These are phyloP conservation scores for Ganaspis sp. DNA, from an alignment of 1,140 invertebrate species.

Conservation along the genomic window DNA sequence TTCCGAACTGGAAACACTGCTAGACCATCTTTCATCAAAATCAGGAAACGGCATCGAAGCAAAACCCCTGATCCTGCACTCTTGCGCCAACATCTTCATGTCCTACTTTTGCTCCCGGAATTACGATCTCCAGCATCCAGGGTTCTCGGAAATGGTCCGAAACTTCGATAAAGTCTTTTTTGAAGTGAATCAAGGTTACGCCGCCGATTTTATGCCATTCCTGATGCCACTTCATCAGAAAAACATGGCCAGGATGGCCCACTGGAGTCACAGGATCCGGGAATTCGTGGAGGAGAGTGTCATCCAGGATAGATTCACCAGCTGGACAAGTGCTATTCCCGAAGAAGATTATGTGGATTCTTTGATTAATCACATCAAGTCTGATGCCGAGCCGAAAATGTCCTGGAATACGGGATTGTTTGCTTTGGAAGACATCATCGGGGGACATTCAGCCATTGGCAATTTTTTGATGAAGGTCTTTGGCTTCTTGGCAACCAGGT, in stretches of 20 bases:
- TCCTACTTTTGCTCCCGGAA: slow-evolving; percentile 89
- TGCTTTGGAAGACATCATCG: slow-evolving; percentile 90
- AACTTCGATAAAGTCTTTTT: slow-evolving; percentile 92
- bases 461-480: slow-evolving; percentile 88
- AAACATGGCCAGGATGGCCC: slow-evolving; percentile 82
- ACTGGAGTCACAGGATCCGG: slow-evolving; percentile 83
- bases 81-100: slow-evolving; percentile 90
- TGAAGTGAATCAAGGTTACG: slow-evolving; percentile 93
- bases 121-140: slow-evolving; percentile 81
- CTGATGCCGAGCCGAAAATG: slow-evolving; percentile 76
- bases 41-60: slow-evolving; percentile 67
- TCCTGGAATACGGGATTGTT: slow-evolving; percentile 86
- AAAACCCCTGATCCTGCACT: slow-evolving; percentile 81
- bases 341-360: slow-evolving; percentile 84
- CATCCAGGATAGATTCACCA: slow-evolving; percentile 79
- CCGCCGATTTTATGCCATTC: slow-evolving; percentile 92
- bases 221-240: slow-evolving; percentile 83
- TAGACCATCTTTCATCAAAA: slow-evolving; percentile 74
- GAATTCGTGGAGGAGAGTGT: slow-evolving; percentile 86
- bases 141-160: slow-evolving; percentile 81
- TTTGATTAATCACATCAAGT: slow-evolving; percentile 82
- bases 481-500: slow-evolving; percentile 81
- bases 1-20: slow-evolving; percentile 78
- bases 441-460: slow-evolving; percentile 90
- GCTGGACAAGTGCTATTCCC: slow-evolving; percentile 75